Evolutionary conservation across 2,113 vertebrate species (phyloP), one percentile per base, ranked within the genome.

Genomic region (Percopsis transmontana): DNA sequence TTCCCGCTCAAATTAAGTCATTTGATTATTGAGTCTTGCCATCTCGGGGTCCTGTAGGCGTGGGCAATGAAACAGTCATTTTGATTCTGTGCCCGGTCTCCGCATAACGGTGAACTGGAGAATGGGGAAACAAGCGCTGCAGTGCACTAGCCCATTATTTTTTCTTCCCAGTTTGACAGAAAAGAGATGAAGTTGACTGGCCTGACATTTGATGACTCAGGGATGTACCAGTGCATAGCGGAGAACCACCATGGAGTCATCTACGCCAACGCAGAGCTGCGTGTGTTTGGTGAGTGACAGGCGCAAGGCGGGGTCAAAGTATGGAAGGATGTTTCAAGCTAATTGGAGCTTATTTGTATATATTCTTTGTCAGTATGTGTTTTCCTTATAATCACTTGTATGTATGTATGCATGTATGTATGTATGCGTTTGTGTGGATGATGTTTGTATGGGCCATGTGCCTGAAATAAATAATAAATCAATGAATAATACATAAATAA

Each of bases 161-260:
- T 65, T 42, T 52, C 66, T 20, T 51, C 23, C 51, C 87, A 98
- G 97, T 87, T 93, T 62, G 84, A 90, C 55, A 92, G 88, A 78
- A 93, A 94, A 23, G 94, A 97, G 66, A 68, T 97, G 70, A 91
- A 79, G 61, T 94, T 99, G 15, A 89, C 86, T 52, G 82, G 89
- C 0, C 81, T 99, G 88, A 93, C 85, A 6, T 91, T 95, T 60
- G 91, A 94, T 0, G 92, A 99, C 69, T 94, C 95, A 0, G 97
- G 95, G 68, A 97, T 99, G 96, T 99, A 98, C 84, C 97, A 99
- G 66, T 99, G 97, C 84, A 91, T 96, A 40, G 96, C 96, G n/a
- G 95, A 98, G 85, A 99, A 97, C 69, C 72, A 9, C 0, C 91
- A 97, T 0, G 96, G 96, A 58, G 79, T 92, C 65, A 95, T 99